phyloP scores from a whole-genome alignment of 2,797 vertebrate genomes.

The Gila robusta region DNA sequence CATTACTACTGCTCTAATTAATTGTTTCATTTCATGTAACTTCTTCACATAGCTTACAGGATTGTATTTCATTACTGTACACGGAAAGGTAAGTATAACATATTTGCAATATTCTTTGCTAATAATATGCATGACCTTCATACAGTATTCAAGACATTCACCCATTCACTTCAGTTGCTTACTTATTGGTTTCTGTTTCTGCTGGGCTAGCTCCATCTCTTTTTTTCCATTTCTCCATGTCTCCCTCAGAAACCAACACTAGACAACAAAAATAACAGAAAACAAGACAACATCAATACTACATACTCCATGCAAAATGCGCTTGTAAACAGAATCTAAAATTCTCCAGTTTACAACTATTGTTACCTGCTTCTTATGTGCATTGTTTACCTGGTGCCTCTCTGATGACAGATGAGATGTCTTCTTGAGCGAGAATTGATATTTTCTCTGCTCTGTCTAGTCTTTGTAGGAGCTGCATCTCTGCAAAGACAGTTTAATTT shows the following conservation, averaged over 20 bases:
- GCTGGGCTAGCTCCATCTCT: not conserved
- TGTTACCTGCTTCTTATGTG: too few relatives aligned
- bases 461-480: conserved; percentile 18
- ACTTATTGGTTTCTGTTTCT: conserved; percentile 2
- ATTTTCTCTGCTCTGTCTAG: conserved; percentile 20
- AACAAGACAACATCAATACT: not conserved
- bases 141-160: too few relatives aligned
- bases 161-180: too few relatives aligned
- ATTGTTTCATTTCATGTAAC: too few relatives aligned
- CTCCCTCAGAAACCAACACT: conserved; percentile 9
- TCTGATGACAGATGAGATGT: conserved; percentile 12
- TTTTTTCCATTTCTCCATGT: not conserved
- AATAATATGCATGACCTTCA: too few relatives aligned
- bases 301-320: not conserved
- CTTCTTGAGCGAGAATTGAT: not conserved
- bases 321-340: too few relatives aligned
- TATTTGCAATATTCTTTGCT: too few relatives aligned
- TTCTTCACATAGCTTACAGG: too few relatives aligned
- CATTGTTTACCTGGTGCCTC: conserved; percentile 14
- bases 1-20: too few relatives aligned
- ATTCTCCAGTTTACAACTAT: not conserved
- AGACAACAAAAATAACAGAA: conserved; percentile 3
- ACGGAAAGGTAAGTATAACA: too few relatives aligned
- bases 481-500: conserved; percentile 1
- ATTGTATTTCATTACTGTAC: too few relatives aligned